phyloP scores from a whole-genome alignment of 2,797 vertebrate species.

The Phrynocephalus forsythii region DNA sequence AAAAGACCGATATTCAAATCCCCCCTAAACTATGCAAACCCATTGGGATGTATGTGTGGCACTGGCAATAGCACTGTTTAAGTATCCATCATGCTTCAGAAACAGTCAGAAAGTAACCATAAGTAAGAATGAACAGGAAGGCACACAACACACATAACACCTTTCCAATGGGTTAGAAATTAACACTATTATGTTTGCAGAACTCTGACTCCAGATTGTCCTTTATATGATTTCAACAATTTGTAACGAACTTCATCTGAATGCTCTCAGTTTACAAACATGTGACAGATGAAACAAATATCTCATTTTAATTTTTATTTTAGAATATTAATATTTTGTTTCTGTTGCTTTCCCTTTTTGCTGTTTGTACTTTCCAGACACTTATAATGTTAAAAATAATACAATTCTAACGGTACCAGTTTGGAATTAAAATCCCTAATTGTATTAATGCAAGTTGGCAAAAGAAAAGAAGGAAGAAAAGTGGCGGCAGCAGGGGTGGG shows the following conservation, averaged over 20 bases:
- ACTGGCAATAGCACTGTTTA: no score
- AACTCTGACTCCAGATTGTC: conserved; percentile 40
- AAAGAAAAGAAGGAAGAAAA: no score
- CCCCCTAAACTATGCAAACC: no score
- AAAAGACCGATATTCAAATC: no score
- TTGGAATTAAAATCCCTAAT: background rate
- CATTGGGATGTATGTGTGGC: no score
- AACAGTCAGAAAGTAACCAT: no score
- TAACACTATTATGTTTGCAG: conserved; percentile 17
- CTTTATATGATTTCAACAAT: conserved; percentile 34
- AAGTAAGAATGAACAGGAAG: no score
- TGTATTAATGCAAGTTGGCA: background rate
- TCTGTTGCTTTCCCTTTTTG: conserved; percentile 36
- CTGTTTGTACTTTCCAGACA: conserved; percentile 46
- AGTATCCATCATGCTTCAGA: no score
- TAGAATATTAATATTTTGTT: conserved; percentile 4
- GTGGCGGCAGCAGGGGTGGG: no score
- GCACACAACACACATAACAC: no score
- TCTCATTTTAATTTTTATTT: conserved; percentile 17
- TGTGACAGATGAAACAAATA: conserved; percentile 7
- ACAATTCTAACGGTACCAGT: background rate
- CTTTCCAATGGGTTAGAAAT: background rate
- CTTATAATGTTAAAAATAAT: background rate
- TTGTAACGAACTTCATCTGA: conserved; percentile 41
- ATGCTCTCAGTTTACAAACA: conserved; percentile 40